These are phyloP conservation scores for Macropodus opercularis DNA, from an alignment of 2,797 vertebrate species.

Conservation along the genomic window DNA sequence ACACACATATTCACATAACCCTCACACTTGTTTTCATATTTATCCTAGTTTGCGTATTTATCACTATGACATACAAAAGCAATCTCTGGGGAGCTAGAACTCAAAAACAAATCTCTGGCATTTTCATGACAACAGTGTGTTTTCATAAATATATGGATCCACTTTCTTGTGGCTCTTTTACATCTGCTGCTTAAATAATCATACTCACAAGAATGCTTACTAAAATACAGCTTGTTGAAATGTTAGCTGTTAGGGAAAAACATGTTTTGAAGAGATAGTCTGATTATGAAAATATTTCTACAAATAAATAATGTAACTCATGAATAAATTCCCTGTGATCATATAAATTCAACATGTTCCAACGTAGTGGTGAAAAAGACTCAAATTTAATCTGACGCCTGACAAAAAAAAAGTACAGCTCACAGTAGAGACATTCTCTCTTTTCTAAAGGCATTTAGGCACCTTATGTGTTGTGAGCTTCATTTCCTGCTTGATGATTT, in stretches of 20 bases:
- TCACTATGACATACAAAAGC: slow-evolving; percentile 36
- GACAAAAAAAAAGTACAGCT: background rate
- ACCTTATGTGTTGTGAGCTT: background rate
- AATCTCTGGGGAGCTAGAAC: slow-evolving; percentile 42
- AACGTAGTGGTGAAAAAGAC: slow-evolving; percentile 6
- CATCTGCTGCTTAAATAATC: slow-evolving; percentile 23
- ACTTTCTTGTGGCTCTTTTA: slow-evolving; percentile 14
- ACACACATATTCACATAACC: slow-evolving; percentile 33
- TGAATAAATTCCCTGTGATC: slow-evolving; percentile 21
- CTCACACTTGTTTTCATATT: slow-evolving; percentile 52
- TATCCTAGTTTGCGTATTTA: too few relatives aligned
- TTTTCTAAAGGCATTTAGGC: background rate
- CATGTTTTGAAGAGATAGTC: slow-evolving; percentile 15
- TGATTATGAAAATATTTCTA: slow-evolving; percentile 21
- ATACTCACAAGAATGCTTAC: background rate
- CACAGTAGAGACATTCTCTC: background rate
- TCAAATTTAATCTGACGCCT: slow-evolving; percentile 12
- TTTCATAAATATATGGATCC: slow-evolving; percentile 19
- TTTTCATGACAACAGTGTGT: slow-evolving; percentile 45
- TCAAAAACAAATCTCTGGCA: slow-evolving; percentile 55
- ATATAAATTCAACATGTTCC: slow-evolving; percentile 27
- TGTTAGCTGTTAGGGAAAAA: background rate
- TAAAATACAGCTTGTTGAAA: slow-evolving; percentile 11
- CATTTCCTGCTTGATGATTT: background rate
- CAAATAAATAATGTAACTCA: slow-evolving; percentile 18